Conservation (phyloP, 2,113 vertebrate genomes). For the Salvelinus namaycush region DNA sequence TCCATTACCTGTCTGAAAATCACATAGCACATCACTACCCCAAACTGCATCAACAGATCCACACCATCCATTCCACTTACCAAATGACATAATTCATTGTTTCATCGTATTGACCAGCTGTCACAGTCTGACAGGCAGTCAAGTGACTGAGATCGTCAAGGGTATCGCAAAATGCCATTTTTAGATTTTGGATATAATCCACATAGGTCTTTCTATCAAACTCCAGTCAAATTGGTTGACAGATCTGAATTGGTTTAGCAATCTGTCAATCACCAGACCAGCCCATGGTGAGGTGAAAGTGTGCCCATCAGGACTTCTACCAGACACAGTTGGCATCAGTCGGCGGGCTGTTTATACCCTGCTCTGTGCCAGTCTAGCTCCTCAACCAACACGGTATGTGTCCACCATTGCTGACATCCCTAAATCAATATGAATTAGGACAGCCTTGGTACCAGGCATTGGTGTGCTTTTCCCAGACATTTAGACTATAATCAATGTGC, state of each 20-base stretch:
- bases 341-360: neutral
- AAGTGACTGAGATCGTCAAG: neutral
- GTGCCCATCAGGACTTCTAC: neutral
- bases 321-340: neutral
- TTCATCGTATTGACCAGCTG: constrained; percentile 1
- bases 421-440: neutral
- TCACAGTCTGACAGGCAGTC: neutral
- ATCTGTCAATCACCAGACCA: neutral
- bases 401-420: neutral
- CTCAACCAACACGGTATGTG: neutral
- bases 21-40: too few relatives aligned
- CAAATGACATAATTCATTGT: neutral
- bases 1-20: too few relatives aligned
- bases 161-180: too few relatives aligned
- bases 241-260: neutral
- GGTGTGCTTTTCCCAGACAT: too few relatives aligned
- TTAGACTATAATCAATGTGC: neutral
- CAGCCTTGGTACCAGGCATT: too few relatives aligned
- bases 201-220: neutral
- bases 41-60: too few relatives aligned
- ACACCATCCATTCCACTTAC: too few relatives aligned
- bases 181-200: neutral
- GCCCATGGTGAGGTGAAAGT: neutral
- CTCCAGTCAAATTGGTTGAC: neutral
- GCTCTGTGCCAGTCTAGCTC: neutral